These are phyloP conservation scores for Hydrolagus colliei DNA, from an alignment of 2,797 vertebrate species.

Conservation along the genomic window DNA sequence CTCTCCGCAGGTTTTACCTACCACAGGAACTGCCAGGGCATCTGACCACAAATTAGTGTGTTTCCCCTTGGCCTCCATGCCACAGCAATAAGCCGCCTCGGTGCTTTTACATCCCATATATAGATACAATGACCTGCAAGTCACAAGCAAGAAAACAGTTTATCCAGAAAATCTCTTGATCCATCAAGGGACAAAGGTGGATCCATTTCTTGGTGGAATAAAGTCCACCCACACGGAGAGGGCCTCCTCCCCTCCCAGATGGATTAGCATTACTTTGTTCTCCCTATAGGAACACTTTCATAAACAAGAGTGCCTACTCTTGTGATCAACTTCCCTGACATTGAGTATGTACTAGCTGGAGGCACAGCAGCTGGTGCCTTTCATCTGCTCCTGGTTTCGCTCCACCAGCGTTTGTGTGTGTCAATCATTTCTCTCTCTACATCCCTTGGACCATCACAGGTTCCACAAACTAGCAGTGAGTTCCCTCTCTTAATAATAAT, in stretches of 20 bases:
- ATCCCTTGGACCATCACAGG: constrained; percentile 7
- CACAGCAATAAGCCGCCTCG: no score
- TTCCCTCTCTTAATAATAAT: neutral
- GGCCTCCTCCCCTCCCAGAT: neutral
- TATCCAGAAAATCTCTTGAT: neutral
- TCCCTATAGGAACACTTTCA: neutral
- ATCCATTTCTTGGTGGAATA: constrained; percentile 7
- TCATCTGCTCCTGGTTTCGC: constrained; percentile 24
- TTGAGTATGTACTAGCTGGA: constrained; percentile 13
- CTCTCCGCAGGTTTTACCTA: no score
- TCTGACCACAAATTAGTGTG: no score
- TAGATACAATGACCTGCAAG: neutral
- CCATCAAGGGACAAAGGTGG: neutral
- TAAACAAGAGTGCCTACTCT: neutral
- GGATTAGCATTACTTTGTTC: neutral
- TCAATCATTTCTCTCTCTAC: constrained; percentile 20
- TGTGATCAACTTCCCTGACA: neutral
- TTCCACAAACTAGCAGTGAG: constrained; percentile 14
- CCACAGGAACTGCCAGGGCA: no score
- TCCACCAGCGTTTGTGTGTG: neutral
- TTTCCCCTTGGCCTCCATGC: no score
- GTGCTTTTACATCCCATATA: no score
- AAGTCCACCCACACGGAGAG: neutral
- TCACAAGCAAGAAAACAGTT: neutral
- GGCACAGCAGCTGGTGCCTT: constrained; percentile 21